A percentile compares a stretch with the other conserved stretches of the same genome.
Conservation (phyloP, 35 echinoderm and acorn worm species). For the Nesometra sesokonis region DNA sequence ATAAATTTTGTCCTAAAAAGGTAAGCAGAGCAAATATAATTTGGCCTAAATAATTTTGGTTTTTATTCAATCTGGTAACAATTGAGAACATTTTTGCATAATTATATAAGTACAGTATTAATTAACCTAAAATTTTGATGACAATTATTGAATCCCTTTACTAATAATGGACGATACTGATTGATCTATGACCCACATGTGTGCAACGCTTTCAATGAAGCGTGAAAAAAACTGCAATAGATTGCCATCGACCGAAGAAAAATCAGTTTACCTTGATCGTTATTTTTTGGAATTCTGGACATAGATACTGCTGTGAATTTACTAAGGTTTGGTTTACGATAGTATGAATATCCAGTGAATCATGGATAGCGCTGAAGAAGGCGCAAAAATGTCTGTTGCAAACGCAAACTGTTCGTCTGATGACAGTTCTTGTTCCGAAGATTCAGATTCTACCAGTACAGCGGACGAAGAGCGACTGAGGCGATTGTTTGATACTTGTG, state of each 20-base stretch:
- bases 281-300: too few relatives aligned
- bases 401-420: conserved; percentile 5
- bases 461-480: conserved; percentile 34
- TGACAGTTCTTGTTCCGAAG: not conserved
- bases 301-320: not conserved
- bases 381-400: conserved; percentile 1
- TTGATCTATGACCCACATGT: not conserved
- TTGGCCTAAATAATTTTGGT: too few relatives aligned
- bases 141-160: not conserved
- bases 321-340: not conserved
- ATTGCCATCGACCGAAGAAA: too few relatives aligned
- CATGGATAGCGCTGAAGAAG: not conserved
- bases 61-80: too few relatives aligned
- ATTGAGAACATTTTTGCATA: too few relatives aligned
- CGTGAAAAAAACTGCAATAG: too few relatives aligned
- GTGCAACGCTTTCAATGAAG: not conserved
- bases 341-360: not conserved
- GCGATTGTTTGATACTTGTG: conserved; percentile 53
- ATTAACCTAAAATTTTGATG: too few relatives aligned
- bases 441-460: conserved; percentile 19
- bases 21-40: too few relatives aligned
- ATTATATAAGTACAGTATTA: too few relatives aligned
- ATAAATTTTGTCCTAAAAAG: too few relatives aligned
- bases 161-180: not conserved
- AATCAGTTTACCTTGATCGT: too few relatives aligned